Conservation (phyloP, 2,888 invertebrate species). For the Lochmaea capreae region DNA sequence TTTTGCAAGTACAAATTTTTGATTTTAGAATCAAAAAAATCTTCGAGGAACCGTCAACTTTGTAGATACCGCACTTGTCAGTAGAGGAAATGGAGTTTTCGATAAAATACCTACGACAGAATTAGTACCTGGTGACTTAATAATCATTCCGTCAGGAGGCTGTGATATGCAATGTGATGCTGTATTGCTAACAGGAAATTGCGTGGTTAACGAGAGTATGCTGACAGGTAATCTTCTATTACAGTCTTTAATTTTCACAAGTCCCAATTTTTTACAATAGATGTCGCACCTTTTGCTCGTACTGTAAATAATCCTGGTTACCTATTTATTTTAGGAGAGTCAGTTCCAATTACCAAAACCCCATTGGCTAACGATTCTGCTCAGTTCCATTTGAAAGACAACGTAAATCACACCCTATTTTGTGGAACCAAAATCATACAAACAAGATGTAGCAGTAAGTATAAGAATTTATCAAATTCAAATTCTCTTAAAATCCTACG, state of each 20-base stretch:
- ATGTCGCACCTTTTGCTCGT: too few relatives aligned
- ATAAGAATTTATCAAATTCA: background rate
- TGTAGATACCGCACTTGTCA: constrained; percentile 76
- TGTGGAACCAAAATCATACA: constrained; percentile 93
- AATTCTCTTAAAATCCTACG: too few relatives aligned
- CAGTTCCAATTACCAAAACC: constrained; percentile 78
- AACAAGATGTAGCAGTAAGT: constrained; percentile 72
- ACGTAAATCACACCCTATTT: constrained; percentile 87
- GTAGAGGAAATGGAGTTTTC: constrained; percentile 66
- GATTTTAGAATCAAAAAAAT: constrained; percentile 84
- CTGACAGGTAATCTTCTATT: constrained; percentile 77
- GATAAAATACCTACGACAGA: constrained; percentile 76
- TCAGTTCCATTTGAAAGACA: constrained; percentile 83
- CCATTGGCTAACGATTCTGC: constrained; percentile 77
- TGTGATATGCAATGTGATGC: constrained; percentile 94
- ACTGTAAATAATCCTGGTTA: too few relatives aligned
- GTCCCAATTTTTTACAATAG: too few relatives aligned
- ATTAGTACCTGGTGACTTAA: constrained; percentile 90
- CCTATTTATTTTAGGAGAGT: constrained; percentile 52
- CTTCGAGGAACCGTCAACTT: constrained; percentile 86
- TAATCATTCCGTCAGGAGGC: constrained; percentile 84
- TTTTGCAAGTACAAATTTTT: background rate
- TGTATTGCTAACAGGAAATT: constrained; percentile 84
- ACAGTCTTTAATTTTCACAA: too few relatives aligned
- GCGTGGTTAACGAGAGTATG: constrained; percentile 96